Evolutionary conservation across 2,888 invertebrate genomes (phyloP).

Genomic region (Pseudococcus viburni): DNA sequence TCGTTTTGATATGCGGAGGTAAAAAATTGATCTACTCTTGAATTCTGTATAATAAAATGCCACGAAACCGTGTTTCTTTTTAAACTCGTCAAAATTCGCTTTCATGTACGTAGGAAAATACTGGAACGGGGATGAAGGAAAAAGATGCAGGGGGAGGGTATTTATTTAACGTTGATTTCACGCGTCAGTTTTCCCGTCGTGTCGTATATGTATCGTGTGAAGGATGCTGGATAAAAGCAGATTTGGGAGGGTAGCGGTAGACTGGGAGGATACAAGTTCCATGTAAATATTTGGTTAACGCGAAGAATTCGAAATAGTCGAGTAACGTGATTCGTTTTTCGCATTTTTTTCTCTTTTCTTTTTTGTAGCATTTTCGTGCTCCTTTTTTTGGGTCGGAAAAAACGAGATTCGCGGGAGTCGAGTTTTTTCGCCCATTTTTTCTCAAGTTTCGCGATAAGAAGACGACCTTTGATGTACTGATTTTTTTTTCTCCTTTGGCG

Average conservation of each 20-base stretch:
- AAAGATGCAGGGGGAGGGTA: neutral
- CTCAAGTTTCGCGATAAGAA: neutral
- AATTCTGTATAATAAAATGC: neutral
- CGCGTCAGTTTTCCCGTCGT: neutral
- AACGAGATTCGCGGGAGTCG: neutral
- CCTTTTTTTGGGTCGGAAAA: neutral
- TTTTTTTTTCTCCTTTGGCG: neutral
- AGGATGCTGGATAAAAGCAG: conserved; percentile 3
- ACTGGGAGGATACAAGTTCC: neutral
- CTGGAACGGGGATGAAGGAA: neutral
- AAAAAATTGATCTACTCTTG: neutral
- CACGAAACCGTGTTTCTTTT: neutral
- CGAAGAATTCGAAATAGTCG: conserved; percentile 26
- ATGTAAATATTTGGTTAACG: conserved; percentile 42
- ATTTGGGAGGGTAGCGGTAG: neutral
- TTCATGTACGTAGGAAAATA: neutral
- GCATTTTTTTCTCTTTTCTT: neutral
- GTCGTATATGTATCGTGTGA: neutral
- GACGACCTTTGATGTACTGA: neutral
- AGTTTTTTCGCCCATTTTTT: neutral
- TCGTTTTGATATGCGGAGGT: neutral
- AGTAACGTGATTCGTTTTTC: conserved; percentile 40
- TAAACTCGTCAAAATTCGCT: conserved; percentile 3
- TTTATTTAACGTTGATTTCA: conserved; percentile 36
- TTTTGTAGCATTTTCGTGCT: neutral